A percentile compares a stretch with the other conserved stretches of the same genome.
Evolutionary conservation across 2,113 vertebrate species (phyloP).

Genomic region (Cottus gobio): DNA sequence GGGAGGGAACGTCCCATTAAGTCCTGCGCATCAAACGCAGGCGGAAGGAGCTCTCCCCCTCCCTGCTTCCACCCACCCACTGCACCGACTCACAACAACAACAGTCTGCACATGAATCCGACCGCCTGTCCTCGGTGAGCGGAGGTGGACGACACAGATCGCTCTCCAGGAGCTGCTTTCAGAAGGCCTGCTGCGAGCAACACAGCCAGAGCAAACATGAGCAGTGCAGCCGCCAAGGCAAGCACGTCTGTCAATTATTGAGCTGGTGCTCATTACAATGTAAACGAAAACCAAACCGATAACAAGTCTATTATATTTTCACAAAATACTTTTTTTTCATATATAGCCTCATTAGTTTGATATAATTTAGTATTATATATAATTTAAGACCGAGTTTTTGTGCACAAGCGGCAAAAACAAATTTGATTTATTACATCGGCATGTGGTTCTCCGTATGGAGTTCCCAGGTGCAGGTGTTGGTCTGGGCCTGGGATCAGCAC

Average conservation of each 20-base stretch:
- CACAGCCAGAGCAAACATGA: conserved; percentile 10
- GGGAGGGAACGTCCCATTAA: neutral
- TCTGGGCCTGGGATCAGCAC: neutral
- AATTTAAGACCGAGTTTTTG: too few relatives aligned
- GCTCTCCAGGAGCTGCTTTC: neutral
- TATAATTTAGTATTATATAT: neutral
- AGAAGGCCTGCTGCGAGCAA: neutral
- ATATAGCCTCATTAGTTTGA: neutral
- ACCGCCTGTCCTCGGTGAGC: neutral
- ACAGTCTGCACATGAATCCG: conserved; percentile 15
- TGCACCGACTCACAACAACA: too few relatives aligned
- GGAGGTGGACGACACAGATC: conserved; percentile 12
- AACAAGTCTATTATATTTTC: too few relatives aligned
- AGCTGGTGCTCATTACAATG: neutral
- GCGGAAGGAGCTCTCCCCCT: neutral
- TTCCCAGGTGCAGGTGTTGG: neutral
- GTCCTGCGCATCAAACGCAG: neutral
- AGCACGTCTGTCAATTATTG: neutral
- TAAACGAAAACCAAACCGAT: neutral
- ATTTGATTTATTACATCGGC: neutral
- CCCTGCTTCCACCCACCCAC: conserved; percentile 5
- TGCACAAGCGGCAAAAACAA: neutral
- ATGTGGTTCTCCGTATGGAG: neutral
- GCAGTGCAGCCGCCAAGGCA: too few relatives aligned
- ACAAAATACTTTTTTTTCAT: too few relatives aligned